Conservation (phyloP, 2,888 invertebrate genomes). For the Rotaria magnacalcarata region DNA sequence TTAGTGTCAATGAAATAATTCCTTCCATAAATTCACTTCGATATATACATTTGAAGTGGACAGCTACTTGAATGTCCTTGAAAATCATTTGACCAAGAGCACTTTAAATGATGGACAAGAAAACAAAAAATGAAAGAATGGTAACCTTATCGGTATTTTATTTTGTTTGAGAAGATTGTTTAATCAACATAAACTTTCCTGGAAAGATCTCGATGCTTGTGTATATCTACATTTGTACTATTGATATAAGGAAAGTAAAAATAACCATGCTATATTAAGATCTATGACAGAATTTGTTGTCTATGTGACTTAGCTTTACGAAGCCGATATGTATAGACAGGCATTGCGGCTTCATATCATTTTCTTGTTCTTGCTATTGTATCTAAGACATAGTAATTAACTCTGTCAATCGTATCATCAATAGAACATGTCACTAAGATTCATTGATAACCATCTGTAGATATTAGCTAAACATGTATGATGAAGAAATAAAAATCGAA, state of each 20-base stretch:
- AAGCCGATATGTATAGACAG: background rate
- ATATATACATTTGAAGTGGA: background rate
- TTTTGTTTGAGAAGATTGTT: background rate
- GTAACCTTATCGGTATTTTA: background rate
- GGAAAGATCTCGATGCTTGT: background rate
- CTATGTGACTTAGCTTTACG: background rate
- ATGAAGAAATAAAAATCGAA: background rate
- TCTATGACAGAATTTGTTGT: background rate
- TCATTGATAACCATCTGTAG: background rate
- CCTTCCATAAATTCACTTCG: background rate
- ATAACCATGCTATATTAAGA: background rate
- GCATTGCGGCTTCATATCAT: background rate
- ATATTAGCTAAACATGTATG: background rate
- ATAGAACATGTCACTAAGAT: background rate
- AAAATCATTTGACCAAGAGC: slow-evolving; percentile 2
- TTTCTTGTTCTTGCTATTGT: background rate
- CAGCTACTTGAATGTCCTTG: slow-evolving; percentile 22
- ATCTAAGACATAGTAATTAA: background rate
- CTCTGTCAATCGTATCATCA: background rate
- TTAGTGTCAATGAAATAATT: slow-evolving; percentile 8
- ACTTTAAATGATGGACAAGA: background rate
- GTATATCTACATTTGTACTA: background rate
- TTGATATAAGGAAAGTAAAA: background rate
- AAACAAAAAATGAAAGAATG: background rate
- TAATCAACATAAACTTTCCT: background rate